Conservation (phyloP, 2,113 vertebrate genomes). For the Galeopterus variegatus region DNA sequence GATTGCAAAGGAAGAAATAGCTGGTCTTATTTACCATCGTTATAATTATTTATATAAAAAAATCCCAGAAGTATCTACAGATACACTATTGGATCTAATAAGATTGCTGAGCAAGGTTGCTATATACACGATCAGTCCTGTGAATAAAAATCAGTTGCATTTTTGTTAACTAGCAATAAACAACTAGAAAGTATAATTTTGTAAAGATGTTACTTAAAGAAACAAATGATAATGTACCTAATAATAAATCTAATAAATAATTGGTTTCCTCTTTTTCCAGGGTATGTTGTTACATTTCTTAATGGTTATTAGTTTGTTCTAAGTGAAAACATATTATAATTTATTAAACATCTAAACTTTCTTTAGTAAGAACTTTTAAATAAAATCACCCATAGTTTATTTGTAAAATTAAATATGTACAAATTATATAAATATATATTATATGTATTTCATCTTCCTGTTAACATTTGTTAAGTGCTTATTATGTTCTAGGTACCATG, state of each 20-base stretch:
- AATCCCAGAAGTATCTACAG: neutral
- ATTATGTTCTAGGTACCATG: neutral
- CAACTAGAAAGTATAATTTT: conserved; percentile 33
- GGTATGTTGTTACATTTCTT: neutral
- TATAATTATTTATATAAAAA: neutral
- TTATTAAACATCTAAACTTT: neutral
- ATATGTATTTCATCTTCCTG: neutral
- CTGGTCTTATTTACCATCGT: neutral
- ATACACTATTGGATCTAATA: neutral
- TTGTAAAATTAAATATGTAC: neutral
- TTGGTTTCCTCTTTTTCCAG: neutral
- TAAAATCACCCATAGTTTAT: neutral
- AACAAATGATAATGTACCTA: neutral
- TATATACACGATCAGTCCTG: neutral
- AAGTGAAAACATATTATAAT: neutral
- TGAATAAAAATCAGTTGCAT: neutral
- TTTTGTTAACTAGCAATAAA: neutral
- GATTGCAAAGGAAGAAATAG: neutral
- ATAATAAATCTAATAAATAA: neutral
- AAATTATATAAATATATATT: neutral
- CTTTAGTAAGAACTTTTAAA: conserved; percentile 5
- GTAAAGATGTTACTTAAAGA: neutral
- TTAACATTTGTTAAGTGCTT: neutral
- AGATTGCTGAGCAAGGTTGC: neutral
- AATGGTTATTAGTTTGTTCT: conserved; percentile 4